phyloP scores from a whole-genome alignment of 2,888 invertebrate genomes.

The Sipha maydis region DNA sequence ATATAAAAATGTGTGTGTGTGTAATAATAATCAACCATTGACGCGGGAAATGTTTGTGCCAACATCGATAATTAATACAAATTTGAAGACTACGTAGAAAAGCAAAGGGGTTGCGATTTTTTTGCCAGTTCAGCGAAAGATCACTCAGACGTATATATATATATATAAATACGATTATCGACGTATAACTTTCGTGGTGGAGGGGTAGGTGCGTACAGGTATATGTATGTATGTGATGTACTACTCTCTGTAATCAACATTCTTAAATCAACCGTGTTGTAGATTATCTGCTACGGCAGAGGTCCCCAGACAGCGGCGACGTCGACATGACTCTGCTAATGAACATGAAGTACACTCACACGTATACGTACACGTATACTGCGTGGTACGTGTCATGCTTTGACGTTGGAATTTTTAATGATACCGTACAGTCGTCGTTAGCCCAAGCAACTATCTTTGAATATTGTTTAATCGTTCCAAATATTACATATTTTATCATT shows the following conservation, averaged over 20 bases:
- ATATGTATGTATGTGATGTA: background rate
- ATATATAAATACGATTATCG: background rate
- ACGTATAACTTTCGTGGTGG: background rate
- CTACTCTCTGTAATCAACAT: background rate
- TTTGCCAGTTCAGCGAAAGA: slow-evolving; percentile 26
- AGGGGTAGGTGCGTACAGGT: background rate
- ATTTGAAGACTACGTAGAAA: too few relatives aligned
- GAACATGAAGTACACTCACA: slow-evolving; percentile 7
- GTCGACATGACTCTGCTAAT: slow-evolving; percentile 23
- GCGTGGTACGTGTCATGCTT: slow-evolving; percentile 17
- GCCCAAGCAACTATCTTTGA: background rate
- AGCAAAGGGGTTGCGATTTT: background rate
- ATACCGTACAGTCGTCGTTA: background rate
- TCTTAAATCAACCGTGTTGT: slow-evolving; percentile 9
- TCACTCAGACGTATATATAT: slow-evolving; percentile 5
- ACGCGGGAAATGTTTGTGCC: background rate
- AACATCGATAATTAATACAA: background rate
- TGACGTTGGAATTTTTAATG: slow-evolving; percentile 10
- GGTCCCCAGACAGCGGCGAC: background rate
- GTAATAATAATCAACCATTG: background rate
- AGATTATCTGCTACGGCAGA: background rate
- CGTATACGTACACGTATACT: background rate
- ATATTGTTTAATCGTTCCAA: slow-evolving; percentile 38
- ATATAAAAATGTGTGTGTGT: background rate
- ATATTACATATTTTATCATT: background rate